Evolutionary conservation across 2,888 invertebrate species (phyloP).

Genomic region (Callimorpha dominula): DNA sequence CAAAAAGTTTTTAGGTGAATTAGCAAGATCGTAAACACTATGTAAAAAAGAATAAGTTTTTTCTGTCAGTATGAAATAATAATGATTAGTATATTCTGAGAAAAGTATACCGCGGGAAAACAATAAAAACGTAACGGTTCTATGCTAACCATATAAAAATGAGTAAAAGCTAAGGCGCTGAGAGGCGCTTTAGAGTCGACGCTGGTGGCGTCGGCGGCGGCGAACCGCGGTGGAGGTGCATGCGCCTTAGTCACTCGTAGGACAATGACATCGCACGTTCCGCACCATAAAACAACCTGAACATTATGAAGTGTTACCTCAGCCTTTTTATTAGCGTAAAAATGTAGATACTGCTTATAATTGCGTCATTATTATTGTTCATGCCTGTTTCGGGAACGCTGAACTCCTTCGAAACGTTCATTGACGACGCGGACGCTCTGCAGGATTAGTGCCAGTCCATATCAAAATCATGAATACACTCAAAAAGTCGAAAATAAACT

Average conservation of each 20-base stretch:
- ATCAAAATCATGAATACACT: constrained; percentile 50
- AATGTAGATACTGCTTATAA: constrained; percentile 71
- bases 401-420: constrained; percentile 58
- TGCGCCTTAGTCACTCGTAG: constrained; percentile 72
- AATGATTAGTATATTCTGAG: constrained; percentile 34
- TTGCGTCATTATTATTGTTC: constrained; percentile 69
- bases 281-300: constrained; percentile 84
- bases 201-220: constrained; percentile 51
- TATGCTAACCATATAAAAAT: constrained; percentile 45
- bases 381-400: constrained; percentile 66
- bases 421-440: constrained; percentile 38
- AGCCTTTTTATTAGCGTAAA: constrained; percentile 69
- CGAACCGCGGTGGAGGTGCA: constrained; percentile 56
- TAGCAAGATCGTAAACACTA: constrained; percentile 30
- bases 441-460: constrained; percentile 36
- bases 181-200: constrained; percentile 44
- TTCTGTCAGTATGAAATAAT: constrained; percentile 28
- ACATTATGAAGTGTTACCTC: constrained; percentile 74
- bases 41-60: constrained; percentile 28
- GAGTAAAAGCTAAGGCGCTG: constrained; percentile 41
- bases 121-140: constrained; percentile 50
- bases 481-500: constrained; percentile 50
- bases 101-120: constrained; percentile 43
- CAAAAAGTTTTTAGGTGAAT: constrained; percentile 3
- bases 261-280: constrained; percentile 86